Conservation (phyloP, 1,140 invertebrate species). For the Zophobas morio region DNA sequence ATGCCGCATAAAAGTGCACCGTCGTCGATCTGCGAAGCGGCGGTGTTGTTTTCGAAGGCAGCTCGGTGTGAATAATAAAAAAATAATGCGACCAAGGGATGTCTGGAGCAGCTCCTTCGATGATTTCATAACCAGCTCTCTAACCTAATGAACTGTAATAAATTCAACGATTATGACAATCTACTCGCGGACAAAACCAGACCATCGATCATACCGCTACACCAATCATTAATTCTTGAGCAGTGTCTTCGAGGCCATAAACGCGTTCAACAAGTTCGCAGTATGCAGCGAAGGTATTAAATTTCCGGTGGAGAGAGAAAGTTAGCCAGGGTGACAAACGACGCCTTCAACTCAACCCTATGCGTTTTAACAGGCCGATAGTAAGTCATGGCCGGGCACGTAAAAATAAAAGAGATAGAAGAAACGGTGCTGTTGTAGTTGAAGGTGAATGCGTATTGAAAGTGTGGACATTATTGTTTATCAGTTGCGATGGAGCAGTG, state of each 20-base stretch:
- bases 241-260: slow-evolving; percentile 25
- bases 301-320: slow-evolving; percentile 34
- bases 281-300: slow-evolving; percentile 41
- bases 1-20: not conserved
- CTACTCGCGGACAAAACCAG: slow-evolving; percentile 19
- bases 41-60: not conserved
- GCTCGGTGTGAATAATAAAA: slow-evolving; percentile 21
- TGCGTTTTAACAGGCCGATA: slow-evolving; percentile 14
- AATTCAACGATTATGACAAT: slow-evolving; percentile 32
- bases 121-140: slow-evolving; percentile 13
- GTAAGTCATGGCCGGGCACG: slow-evolving; percentile 20
- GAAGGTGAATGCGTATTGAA: too few relatives aligned
- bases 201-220: slow-evolving; percentile 29
- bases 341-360: slow-evolving; percentile 11
- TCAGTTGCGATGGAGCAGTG: not conserved
- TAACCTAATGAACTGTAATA: slow-evolving; percentile 35
- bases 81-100: not conserved
- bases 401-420: not conserved
- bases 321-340: slow-evolving; percentile 28
- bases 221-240: slow-evolving; percentile 40
- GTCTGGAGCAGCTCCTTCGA: not conserved
- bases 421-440: too few relatives aligned
- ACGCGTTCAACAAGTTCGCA: slow-evolving; percentile 40
- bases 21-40: not conserved
- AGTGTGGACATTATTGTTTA: not conserved